These are phyloP conservation scores for Meteorus colon DNA, from an alignment of 2,888 invertebrate genomes.

Conservation along the genomic window DNA sequence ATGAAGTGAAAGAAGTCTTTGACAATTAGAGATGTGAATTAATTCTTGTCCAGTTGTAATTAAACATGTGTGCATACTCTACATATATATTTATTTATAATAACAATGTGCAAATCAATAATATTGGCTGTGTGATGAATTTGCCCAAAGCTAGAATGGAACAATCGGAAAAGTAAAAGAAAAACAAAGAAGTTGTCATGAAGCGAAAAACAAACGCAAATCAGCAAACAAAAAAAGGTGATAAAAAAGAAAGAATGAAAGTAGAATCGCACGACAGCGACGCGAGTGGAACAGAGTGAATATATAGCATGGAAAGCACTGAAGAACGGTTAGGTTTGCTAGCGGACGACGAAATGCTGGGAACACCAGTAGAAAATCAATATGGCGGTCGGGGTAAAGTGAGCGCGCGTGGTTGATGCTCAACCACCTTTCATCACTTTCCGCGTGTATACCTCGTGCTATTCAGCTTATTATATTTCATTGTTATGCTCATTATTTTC, in stretches of 20 bases:
- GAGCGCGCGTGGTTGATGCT: constrained; percentile 54
- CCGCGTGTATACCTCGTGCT: background rate
- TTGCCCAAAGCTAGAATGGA: background rate
- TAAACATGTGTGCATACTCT: background rate
- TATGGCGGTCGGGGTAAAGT: constrained; percentile 57
- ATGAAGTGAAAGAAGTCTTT: no score
- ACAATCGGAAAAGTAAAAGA: constrained; percentile 21
- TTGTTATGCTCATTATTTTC: background rate
- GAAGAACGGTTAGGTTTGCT: background rate
- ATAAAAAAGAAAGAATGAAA: constrained; percentile 35
- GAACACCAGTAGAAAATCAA: constrained; percentile 62
- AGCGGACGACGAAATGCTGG: constrained; percentile 56
- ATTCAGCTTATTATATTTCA: constrained; percentile 23
- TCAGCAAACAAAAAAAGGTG: background rate
- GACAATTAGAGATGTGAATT: no score
- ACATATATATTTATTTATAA: background rate
- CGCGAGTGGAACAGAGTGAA: constrained; percentile 22
- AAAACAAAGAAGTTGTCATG: constrained; percentile 22
- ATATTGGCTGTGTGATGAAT: background rate
- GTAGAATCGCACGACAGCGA: constrained; percentile 40
- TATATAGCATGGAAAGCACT: constrained; percentile 40
- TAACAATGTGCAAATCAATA: background rate
- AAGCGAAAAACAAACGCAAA: constrained; percentile 7
- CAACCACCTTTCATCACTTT: constrained; percentile 29
- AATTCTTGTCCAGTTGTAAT: background rate